Conservation (phyloP, 2,113 vertebrate species). For the Neomonachus schauinslandi region DNA sequence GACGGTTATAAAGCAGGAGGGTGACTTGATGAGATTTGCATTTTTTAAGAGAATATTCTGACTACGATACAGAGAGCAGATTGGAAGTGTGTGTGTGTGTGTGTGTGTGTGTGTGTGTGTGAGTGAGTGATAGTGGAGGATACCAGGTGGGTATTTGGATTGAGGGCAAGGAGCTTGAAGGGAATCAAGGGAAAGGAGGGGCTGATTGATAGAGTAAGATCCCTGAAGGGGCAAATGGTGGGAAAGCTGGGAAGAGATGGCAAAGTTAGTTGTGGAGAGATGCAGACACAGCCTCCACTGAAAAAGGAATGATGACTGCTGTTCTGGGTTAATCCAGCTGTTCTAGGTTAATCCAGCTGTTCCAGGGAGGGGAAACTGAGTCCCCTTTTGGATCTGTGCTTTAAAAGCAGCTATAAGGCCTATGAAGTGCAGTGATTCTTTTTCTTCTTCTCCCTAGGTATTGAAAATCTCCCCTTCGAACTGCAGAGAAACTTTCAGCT, state of each 20-base stretch:
- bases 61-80: not conserved
- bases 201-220: not conserved
- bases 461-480: conserved; percentile 98
- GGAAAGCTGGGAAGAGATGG: not conserved
- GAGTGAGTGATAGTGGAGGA: not conserved
- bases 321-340: not conserved
- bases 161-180: not conserved
- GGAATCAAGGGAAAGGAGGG: not conserved
- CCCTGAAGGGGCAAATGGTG: not conserved
- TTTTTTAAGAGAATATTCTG: not conserved
- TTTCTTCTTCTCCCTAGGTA: conserved; percentile 87
- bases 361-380: not conserved
- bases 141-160: not conserved
- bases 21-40: not conserved
- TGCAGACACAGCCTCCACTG: not conserved
- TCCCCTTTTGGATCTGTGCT: not conserved
- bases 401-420: not conserved
- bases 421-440: not conserved
- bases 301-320: not conserved
- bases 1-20: not conserved
- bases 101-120: not conserved
- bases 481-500: conserved; percentile 98
- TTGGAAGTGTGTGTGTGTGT: not conserved
- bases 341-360: not conserved
- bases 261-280: not conserved